Percentiles rank a stretch among this genome's conserved stretches.
Evolutionary conservation across 1,140 invertebrate species (phyloP).

Genomic region (Danaus plexippus): DNA sequence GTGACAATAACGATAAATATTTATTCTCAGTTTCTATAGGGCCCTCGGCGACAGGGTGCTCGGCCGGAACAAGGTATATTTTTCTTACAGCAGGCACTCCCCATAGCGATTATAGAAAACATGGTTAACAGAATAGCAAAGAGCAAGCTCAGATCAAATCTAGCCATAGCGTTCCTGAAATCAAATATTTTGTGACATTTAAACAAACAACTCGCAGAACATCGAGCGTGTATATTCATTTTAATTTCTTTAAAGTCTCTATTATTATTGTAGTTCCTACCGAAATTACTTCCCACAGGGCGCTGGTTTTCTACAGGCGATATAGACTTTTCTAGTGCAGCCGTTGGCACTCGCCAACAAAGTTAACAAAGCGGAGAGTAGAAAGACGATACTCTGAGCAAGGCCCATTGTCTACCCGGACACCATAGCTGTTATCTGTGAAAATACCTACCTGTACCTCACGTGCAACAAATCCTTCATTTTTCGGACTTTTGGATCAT

Average conservation of each 20-base stretch:
- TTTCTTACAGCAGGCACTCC: slow-evolving; percentile 36
- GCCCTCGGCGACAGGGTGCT: slow-evolving; percentile 45
- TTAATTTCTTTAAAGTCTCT: background rate
- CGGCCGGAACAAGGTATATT: slow-evolving; percentile 38
- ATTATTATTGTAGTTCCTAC: slow-evolving; percentile 16
- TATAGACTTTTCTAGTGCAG: slow-evolving; percentile 50
- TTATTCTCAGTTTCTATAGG: slow-evolving; percentile 30
- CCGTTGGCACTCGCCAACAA: slow-evolving; percentile 23
- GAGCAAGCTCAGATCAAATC: slow-evolving; percentile 25
- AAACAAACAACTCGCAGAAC: background rate
- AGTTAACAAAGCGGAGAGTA: slow-evolving; percentile 27
- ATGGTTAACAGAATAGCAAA: slow-evolving; percentile 32
- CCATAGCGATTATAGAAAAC: slow-evolving; percentile 32
- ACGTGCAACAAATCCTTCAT: background rate
- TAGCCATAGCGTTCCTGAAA: slow-evolving; percentile 38
- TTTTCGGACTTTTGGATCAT: no score
- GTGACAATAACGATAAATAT: slow-evolving; percentile 1
- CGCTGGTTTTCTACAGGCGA: slow-evolving; percentile 47
- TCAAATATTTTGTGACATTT: slow-evolving; percentile 1
- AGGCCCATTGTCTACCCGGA: slow-evolving; percentile 34
- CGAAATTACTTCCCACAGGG: slow-evolving; percentile 41
- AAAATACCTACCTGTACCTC: slow-evolving; percentile 22
- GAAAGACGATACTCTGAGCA: slow-evolving; percentile 23
- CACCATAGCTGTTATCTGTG: slow-evolving; percentile 30
- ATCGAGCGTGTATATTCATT: background rate